phyloP scores from a whole-genome alignment of 2,888 invertebrate species.

The Onthophagus sagittarius region DNA sequence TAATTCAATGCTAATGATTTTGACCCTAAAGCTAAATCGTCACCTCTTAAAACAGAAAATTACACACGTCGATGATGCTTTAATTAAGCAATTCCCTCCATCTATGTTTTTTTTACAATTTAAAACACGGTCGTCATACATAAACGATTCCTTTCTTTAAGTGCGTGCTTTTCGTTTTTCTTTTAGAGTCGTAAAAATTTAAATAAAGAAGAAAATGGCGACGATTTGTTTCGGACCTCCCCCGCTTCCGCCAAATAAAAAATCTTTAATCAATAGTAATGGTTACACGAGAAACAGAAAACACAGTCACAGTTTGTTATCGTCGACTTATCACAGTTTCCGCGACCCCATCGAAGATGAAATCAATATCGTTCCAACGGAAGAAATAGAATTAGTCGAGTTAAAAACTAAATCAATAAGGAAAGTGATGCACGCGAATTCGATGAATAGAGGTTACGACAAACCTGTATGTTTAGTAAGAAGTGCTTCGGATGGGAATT shows the following conservation, averaged over 20 bases:
- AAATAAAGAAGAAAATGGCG: conserved; percentile 46
- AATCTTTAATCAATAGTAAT: conserved; percentile 34
- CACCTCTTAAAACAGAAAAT: neutral
- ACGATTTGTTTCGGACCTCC: conserved; percentile 58
- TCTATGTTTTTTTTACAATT: neutral
- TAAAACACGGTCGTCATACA: neutral
- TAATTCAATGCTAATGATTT: conserved; percentile 3
- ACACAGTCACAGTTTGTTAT: conserved; percentile 41
- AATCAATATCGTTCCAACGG: conserved; percentile 35
- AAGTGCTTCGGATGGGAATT: conserved; percentile 71
- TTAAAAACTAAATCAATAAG: conserved; percentile 29
- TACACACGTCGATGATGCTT: neutral
- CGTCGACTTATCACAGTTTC: conserved; percentile 57
- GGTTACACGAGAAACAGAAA: conserved; percentile 30
- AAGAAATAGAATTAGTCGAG: conserved; percentile 38
- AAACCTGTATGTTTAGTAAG: conserved; percentile 52
- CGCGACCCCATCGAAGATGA: conserved; percentile 54
- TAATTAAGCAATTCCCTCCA: neutral
- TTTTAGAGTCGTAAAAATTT: neutral
- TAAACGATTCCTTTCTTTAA: conserved; percentile 9
- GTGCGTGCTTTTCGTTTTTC: neutral
- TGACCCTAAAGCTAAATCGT: neutral
- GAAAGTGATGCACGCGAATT: conserved; percentile 49
- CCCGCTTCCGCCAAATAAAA: conserved; percentile 56
- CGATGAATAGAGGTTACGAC: conserved; percentile 40